phyloP scores from a whole-genome alignment of 2,888 invertebrate species.

The Opisthograptis luteolata region DNA sequence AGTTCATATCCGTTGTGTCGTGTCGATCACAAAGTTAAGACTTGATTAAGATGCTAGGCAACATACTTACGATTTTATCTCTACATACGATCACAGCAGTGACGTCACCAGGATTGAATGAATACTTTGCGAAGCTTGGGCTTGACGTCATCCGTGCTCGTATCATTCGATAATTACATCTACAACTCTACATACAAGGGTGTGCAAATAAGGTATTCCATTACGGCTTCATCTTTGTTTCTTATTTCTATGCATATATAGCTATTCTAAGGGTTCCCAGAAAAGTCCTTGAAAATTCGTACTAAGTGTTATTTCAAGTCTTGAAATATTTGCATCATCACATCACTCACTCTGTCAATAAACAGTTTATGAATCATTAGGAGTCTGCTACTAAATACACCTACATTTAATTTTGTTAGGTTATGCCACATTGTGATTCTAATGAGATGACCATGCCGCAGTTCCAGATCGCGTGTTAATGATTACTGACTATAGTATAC shows the following conservation, averaged over 20 bases:
- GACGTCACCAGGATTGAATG: slow-evolving; percentile 28
- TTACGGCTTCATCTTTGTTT: background rate
- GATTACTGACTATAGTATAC: slow-evolving; percentile 8
- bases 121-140: slow-evolving; percentile 13
- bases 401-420: too few species aligned
- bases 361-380: too few species aligned
- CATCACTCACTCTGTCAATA: too few species aligned
- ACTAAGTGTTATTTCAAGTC: background rate
- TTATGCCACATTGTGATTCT: too few species aligned
- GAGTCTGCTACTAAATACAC: too few species aligned
- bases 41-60: too few species aligned
- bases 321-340: background rate
- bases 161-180: slow-evolving; percentile 11
- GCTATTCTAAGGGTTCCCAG: background rate
- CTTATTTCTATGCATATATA: background rate
- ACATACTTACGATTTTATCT: too few species aligned
- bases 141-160: slow-evolving; percentile 16
- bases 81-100: slow-evolving; percentile 16
- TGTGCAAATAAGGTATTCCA: slow-evolving; percentile 5
- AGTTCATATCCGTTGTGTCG: too few species aligned
- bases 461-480: slow-evolving; percentile 31
- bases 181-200: slow-evolving; percentile 6
- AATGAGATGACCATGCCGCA: slow-evolving; percentile 12
- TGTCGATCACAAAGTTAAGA: too few species aligned
- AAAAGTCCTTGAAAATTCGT: background rate